Base-by-base conservation (phyloP, 2,797 vertebrate species). In the Myiotriccus ornatus region DNA sequence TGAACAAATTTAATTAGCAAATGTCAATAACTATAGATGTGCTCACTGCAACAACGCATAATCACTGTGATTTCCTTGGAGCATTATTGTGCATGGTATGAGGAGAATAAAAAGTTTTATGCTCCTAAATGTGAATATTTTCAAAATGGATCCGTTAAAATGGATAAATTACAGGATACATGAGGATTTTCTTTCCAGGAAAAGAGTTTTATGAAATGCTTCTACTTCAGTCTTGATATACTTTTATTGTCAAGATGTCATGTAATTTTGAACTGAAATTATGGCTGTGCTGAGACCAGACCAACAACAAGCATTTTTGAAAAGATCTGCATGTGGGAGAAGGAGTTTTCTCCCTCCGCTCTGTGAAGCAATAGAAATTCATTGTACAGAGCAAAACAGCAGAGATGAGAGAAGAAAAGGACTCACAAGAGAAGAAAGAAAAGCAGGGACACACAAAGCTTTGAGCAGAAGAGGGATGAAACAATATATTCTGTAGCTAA, bases 1-100 rank as follows among this genome's bases (percentile, higher is more conserved):
- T 84, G 74, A 96, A 67, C 88, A 94, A 93, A 95, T 95, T 90
- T 73, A 94, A 94, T 95, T 94, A 95, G 47, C 39, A 90, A 94
- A 95, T 94, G 83, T 93, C 91, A 91, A 41, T 94, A 91, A 86
- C 37, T 89, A 70, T 62, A 87, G 32, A 73, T 47, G 69, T 44
- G 23, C 35, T 91, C 59, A 32, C 83, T 88, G 69, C 69, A 94
- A 87, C 39, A 91, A 65, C 19, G 12, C 44, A 49, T 53, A 71
- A 88, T 46, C 41, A 55, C 10, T 63, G 32, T 52, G 41, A 82
- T 79, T 92, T 78, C 77, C 63, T 70, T 76, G 67, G 55, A 88
- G 47, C 25, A 60, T 67, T 88, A 79, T 24, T 67, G 32, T 56
- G 56, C 47, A 84, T 65, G 9, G 32, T 14, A 62, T 59, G 74